A percentile compares a stretch with the other conserved stretches of the same genome.
phyloP scores from a whole-genome alignment of 2,797 vertebrate species.

The Merluccius polli region DNA sequence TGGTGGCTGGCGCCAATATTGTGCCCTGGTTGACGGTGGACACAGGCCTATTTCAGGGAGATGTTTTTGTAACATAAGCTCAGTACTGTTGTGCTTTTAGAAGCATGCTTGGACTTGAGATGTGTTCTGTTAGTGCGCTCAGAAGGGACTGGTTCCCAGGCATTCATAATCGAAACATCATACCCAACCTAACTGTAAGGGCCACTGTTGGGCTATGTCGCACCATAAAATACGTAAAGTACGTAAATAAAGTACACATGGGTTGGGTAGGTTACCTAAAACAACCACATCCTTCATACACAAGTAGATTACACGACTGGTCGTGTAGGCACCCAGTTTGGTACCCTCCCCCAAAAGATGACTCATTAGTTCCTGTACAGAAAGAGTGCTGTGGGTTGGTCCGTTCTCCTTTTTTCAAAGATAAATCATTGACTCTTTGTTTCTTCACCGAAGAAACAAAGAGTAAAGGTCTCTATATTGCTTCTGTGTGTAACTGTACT shows the following conservation, averaged over 20 bases:
- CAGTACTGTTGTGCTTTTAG: not conserved
- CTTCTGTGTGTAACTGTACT: slow-evolving; percentile 3
- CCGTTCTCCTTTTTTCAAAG: slow-evolving; percentile 32
- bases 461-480: slow-evolving; percentile 52
- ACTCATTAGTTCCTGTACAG: not conserved
- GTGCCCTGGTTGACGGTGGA: not conserved
- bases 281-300: no score
- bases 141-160: not conserved
- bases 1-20: no score
- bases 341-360: not conserved
- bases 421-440: slow-evolving; percentile 62
- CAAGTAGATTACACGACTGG: not conserved
- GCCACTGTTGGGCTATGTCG: no score
- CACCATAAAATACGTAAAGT: no score
- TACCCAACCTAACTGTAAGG: not conserved
- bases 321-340: not conserved
- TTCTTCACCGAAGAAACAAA: slow-evolving; percentile 50
- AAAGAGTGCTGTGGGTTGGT: not conserved
- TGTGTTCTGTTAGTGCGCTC: not conserved
- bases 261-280: not conserved
- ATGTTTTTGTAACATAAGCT: slow-evolving; percentile 10
- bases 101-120: not conserved
- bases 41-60: slow-evolving; percentile 21
- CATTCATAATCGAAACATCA: not conserved
- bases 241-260: no score